Evolutionary conservation across 2,888 invertebrate species (phyloP).

Genomic region (Yponomeuta evonymella): DNA sequence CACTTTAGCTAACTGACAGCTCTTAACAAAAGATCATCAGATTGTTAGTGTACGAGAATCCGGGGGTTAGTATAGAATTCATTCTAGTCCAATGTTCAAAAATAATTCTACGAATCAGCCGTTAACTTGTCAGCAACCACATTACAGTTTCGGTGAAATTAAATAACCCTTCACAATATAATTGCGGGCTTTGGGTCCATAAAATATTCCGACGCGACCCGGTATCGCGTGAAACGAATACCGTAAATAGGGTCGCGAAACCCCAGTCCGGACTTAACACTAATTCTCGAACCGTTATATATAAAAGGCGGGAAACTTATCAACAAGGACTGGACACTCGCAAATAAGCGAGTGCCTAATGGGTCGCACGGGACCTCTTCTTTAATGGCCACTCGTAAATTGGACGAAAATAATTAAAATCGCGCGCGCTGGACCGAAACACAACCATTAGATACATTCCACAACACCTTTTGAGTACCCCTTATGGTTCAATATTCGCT

Average conservation of each 20-base stretch:
- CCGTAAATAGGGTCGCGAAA: constrained; percentile 30
- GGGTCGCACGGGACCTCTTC: constrained; percentile 64
- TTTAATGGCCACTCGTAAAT: constrained; percentile 75
- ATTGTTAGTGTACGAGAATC: no score
- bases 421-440: constrained; percentile 66
- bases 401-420: constrained; percentile 76
- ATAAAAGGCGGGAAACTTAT: constrained; percentile 67
- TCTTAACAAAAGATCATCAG: no score
- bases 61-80: no score
- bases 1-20: no score
- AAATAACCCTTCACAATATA: constrained; percentile 14
- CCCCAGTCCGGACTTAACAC: constrained; percentile 52
- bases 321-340: constrained; percentile 57
- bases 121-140: not conserved
- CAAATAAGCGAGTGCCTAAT: constrained; percentile 57
- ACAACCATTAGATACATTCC: constrained; percentile 50
- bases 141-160: constrained; percentile 13
- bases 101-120: not conserved
- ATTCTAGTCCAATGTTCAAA: not conserved
- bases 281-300: constrained; percentile 59
- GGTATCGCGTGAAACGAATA: constrained; percentile 38
- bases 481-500: no score
- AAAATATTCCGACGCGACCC: constrained; percentile 33
- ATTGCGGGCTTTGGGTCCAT: constrained; percentile 20
- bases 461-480: no score